Evolutionary conservation across 2,888 invertebrate genomes (phyloP).

Genomic region (Patella pellucida): DNA sequence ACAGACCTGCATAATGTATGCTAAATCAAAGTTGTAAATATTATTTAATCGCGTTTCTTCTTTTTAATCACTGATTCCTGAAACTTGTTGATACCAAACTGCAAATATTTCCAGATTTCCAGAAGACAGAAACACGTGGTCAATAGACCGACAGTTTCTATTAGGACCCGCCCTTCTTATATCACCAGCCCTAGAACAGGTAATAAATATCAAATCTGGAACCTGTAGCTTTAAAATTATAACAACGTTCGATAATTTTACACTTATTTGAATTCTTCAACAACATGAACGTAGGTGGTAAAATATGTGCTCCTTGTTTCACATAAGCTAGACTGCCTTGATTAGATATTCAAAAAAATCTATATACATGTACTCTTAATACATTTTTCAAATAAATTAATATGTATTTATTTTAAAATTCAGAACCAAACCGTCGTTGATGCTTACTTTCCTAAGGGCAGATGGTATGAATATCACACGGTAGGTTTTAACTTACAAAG

Average conservation of each 20-base stretch:
- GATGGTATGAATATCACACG: constrained; percentile 66
- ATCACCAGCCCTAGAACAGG: constrained; percentile 53
- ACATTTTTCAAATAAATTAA: too few species aligned
- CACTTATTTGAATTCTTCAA: too few species aligned
- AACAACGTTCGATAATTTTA: neutral
- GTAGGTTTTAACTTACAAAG: constrained; percentile 37
- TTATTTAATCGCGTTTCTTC: too few species aligned
- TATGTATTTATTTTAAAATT: constrained; percentile 7
- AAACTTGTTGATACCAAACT: too few species aligned
- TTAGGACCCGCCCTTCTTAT: constrained; percentile 69
- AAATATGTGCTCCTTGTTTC: too few species aligned
- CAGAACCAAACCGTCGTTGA: constrained; percentile 48
- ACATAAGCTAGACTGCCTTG: too few species aligned
- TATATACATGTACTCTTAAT: too few species aligned
- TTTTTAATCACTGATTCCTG: neutral
- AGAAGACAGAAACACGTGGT: constrained; percentile 40
- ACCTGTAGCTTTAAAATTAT: neutral
- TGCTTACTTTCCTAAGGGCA: constrained; percentile 68
- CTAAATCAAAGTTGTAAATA: too few species aligned
- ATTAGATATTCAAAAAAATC: too few species aligned
- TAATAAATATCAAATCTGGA: constrained; percentile 23
- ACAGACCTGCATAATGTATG: too few species aligned
- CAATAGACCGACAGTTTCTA: constrained; percentile 53
- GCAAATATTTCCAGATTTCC: constrained; percentile 38
- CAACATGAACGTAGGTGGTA: too few species aligned